These are phyloP conservation scores for Hyperoplus lanceolatus DNA, from an alignment of 2,797 vertebrate genomes.

Conservation along the genomic window DNA sequence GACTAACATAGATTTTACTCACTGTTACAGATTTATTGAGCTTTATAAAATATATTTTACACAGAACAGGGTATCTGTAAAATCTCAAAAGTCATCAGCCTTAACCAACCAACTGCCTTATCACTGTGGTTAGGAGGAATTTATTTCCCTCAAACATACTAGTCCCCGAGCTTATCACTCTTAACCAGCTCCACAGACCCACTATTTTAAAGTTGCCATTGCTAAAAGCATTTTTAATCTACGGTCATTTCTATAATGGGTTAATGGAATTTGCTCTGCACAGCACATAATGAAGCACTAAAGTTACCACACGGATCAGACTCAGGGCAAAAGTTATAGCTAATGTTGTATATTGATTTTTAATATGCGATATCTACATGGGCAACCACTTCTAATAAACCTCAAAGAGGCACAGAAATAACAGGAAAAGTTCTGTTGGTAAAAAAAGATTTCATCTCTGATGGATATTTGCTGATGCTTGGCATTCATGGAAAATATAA, in stretches of 20 bases:
- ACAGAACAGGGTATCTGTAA: neutral
- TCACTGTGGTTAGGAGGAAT: neutral
- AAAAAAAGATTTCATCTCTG: constrained; percentile 61
- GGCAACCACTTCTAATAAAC: constrained; percentile 36
- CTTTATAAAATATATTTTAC: no score
- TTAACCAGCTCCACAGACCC: neutral
- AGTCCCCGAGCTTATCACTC: neutral
- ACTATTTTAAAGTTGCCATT: neutral
- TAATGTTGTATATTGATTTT: constrained; percentile 15
- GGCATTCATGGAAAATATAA: constrained; percentile 79
- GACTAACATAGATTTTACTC: neutral
- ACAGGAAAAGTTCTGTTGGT: constrained; percentile 59
- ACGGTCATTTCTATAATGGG: constrained; percentile 15
- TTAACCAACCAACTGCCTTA: neutral
- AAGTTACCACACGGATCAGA: constrained; percentile 4
- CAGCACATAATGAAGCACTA: neutral
- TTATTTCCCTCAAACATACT: neutral
- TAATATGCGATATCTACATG: constrained; percentile 17
- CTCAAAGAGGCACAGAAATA: constrained; percentile 37
- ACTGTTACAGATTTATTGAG: no score
- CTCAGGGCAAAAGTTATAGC: neutral
- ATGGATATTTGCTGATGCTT: constrained; percentile 77
- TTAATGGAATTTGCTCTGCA: neutral
- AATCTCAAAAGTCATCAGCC: neutral
- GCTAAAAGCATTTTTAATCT: constrained; percentile 6